Evolutionary conservation across 2,113 vertebrate genomes (phyloP).

Genomic region (Butorides virescens): DNA sequence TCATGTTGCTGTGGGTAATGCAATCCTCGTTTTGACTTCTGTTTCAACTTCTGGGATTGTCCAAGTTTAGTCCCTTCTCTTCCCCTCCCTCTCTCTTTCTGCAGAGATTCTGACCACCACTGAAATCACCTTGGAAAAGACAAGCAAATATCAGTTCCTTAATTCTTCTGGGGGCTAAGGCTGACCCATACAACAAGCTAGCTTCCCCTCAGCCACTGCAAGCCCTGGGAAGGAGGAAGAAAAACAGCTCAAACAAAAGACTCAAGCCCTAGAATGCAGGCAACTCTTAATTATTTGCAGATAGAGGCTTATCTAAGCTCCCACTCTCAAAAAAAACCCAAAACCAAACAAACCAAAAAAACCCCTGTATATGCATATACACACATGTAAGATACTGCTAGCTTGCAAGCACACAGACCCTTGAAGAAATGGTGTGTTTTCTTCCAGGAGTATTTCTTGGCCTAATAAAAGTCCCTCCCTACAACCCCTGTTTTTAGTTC

Average conservation of each 20-base stretch:
- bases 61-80: not conserved
- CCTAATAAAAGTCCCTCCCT: not conserved
- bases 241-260: not conserved
- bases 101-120: not conserved
- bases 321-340: not conserved
- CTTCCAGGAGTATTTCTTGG: not conserved
- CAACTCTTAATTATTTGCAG: not conserved
- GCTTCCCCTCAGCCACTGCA: not conserved
- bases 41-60: not conserved
- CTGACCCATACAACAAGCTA: not conserved
- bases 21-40: not conserved
- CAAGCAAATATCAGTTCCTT: not conserved
- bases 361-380: fast-evolving
- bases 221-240: not conserved
- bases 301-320: not conserved
- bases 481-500: not conserved
- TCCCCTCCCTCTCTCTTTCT: not conserved
- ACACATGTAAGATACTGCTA: not conserved
- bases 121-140: not conserved
- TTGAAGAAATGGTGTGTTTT: not conserved
- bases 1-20: fast-evolving
- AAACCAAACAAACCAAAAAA: too few species aligned
- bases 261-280: not conserved
- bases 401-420: not conserved
- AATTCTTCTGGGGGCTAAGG: not conserved